Percentiles rank a stretch among this genome's conserved stretches.
Evolutionary conservation across 2,797 vertebrate genomes (phyloP).

Genomic region (Peromyscus eremicus): DNA sequence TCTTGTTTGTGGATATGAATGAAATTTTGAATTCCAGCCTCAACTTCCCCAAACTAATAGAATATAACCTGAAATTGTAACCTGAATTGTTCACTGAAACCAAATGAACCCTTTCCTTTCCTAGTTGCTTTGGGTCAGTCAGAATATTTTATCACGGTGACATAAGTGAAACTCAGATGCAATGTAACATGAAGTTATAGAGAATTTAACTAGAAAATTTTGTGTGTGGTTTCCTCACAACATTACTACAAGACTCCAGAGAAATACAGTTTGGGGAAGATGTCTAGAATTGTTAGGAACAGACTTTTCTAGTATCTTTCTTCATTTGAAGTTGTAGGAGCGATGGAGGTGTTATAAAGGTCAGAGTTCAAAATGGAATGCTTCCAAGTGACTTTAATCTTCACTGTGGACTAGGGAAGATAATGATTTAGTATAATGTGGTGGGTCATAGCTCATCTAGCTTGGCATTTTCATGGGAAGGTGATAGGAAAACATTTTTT

Average conservation of each 20-base stretch:
- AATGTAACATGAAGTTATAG: neutral
- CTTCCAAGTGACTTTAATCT: neutral
- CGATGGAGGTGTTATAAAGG: neutral
- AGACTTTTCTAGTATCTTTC: neutral
- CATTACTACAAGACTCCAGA: neutral
- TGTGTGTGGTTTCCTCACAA: neutral
- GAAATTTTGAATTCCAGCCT: neutral
- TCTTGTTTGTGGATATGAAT: neutral
- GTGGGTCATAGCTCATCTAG: neutral
- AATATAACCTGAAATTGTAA: neutral
- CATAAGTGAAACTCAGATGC: neutral
- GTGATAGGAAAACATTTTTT: conserved; percentile 57
- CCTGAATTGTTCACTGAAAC: too few species aligned
- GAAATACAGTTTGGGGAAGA: conserved; percentile 37
- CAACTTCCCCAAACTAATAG: neutral
- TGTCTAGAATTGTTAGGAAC: neutral
- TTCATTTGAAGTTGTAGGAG: neutral
- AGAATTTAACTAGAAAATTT: conserved; percentile 2
- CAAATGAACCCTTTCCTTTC: neutral
- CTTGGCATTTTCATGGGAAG: conserved; percentile 26
- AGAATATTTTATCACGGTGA: neutral
- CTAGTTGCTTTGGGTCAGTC: neutral
- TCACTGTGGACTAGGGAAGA: neutral
- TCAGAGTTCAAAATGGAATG: neutral
- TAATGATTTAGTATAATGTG: neutral